Conservation (phyloP, 1,140 invertebrate species). For the Monochamus saltuarius region DNA sequence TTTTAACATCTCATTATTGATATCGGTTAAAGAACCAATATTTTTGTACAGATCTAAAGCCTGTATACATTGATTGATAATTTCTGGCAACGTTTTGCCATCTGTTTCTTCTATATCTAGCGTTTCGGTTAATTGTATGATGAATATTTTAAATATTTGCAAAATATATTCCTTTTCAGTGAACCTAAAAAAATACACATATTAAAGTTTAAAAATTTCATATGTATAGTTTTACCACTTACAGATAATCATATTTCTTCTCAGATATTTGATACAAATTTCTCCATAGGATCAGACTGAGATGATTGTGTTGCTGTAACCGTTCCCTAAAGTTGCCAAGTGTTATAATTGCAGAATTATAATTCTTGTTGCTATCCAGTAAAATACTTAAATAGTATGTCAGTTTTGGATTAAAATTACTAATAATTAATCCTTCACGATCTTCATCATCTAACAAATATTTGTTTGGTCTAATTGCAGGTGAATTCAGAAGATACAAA, state of each 20-base stretch:
- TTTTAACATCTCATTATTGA: not conserved
- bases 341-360: conserved; percentile 17
- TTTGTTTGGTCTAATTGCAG: conserved; percentile 17
- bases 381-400: conserved; percentile 31
- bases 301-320: conserved; percentile 30
- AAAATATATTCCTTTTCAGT: too few species aligned
- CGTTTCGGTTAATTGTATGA: not conserved
- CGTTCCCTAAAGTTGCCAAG: conserved; percentile 39
- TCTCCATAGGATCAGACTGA: conserved; percentile 42
- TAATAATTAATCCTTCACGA: conserved; percentile 9
- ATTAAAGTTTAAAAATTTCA: not conserved
- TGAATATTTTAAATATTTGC: too few species aligned
- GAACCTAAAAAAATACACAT: not conserved
- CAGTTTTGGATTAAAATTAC: conserved; percentile 25
- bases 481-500: conserved; percentile 25
- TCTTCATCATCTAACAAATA: conserved; percentile 25
- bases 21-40: not conserved
- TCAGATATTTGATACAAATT: conserved; percentile 40
- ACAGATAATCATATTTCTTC: conserved; percentile 40
- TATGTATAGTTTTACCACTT: conserved; percentile 20
- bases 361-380: conserved; percentile 19
- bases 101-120: not conserved
- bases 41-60: not conserved
- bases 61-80: too few species aligned
- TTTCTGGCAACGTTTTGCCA: too few species aligned